phyloP scores from a whole-genome alignment of 2,797 vertebrate genomes.

The Brachymystax lenok region DNA sequence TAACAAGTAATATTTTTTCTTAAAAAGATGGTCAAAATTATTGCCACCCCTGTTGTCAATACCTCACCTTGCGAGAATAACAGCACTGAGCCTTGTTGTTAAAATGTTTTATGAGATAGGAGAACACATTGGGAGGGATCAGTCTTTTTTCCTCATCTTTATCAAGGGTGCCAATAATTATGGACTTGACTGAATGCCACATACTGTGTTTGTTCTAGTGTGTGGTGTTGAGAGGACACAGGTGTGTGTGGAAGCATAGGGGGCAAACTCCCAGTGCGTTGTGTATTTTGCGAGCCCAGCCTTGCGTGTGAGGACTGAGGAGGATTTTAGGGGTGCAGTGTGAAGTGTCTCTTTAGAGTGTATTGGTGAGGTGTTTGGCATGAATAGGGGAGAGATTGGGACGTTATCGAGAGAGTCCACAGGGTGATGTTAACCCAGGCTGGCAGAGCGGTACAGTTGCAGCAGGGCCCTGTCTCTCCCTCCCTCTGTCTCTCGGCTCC shows the following conservation, averaged over 20 bases:
- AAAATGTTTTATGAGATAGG: too few relatives aligned
- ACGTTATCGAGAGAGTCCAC: background rate
- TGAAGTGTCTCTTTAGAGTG: too few relatives aligned
- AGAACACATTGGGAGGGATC: too few relatives aligned
- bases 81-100: too few relatives aligned
- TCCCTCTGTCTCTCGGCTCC: constrained; percentile 20
- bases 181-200: background rate
- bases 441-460: background rate
- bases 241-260: background rate
- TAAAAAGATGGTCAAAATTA: too few relatives aligned
- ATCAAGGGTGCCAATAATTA: too few relatives aligned
- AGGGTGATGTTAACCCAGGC: background rate
- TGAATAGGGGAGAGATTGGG: background rate
- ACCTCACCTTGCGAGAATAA: too few relatives aligned
- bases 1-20: too few relatives aligned
- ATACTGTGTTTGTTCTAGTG: background rate
- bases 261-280: background rate
- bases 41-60: background rate
- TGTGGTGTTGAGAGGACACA: background rate
- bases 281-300: background rate
- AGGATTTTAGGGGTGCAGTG: background rate
- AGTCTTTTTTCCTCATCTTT: too few relatives aligned
- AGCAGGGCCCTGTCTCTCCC: constrained; percentile 20
- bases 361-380: background rate
- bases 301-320: background rate